Evolutionary conservation across 2,113 vertebrate genomes (phyloP).

Genomic region (Galemys pyrenaicus): DNA sequence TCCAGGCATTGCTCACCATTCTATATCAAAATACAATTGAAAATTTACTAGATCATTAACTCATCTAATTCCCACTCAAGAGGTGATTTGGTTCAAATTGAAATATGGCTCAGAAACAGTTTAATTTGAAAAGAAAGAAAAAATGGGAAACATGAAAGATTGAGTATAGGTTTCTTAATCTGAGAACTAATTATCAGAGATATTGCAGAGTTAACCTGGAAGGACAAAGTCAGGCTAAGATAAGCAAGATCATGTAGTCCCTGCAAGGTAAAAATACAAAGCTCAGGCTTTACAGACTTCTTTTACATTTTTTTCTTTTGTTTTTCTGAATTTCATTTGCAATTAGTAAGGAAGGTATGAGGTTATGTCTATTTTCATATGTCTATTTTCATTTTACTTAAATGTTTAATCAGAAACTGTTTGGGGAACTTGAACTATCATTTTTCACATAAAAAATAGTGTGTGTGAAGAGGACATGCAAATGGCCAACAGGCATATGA

Average conservation of each 20-base stretch:
- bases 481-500: too few relatives aligned
- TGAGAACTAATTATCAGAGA: background rate
- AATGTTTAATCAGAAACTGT: background rate
- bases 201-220: background rate
- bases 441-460: background rate
- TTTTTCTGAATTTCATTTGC: constrained; percentile 19
- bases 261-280: background rate
- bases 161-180: background rate
- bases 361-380: background rate
- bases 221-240: background rate
- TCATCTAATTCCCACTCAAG: background rate
- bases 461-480: too few relatives aligned
- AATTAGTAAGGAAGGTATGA: background rate
- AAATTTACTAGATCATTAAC: background rate
- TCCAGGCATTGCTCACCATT: background rate
- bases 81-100: background rate
- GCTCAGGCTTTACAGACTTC: background rate
- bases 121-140: background rate
- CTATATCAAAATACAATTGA: background rate
- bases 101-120: background rate
- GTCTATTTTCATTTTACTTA: background rate
- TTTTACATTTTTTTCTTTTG: background rate
- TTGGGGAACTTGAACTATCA: background rate
- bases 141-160: background rate
- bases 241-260: background rate